These are phyloP conservation scores for Abscondita cerata DNA, from an alignment of 2,888 invertebrate genomes.

Conservation along the genomic window DNA sequence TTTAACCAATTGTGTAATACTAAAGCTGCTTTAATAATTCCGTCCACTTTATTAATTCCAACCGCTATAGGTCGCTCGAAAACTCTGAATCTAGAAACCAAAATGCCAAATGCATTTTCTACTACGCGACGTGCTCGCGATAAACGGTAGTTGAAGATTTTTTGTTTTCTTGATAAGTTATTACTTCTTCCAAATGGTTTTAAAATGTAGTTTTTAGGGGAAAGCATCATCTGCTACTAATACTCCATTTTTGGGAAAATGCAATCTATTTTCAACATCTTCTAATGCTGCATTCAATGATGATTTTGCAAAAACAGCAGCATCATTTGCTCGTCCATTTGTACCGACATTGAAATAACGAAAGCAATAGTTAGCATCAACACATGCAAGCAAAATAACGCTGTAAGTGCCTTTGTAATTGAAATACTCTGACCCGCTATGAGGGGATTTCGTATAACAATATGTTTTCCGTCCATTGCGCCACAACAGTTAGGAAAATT, in stretches of 20 bases:
- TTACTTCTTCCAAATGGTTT: constrained; percentile 28
- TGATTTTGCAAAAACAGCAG: constrained; percentile 18
- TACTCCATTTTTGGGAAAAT: constrained; percentile 2
- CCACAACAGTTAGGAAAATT: constrained; percentile 16
- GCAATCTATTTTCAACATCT: constrained; percentile 18
- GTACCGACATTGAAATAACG: constrained; percentile 29
- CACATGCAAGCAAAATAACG: not conserved
- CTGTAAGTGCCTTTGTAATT: constrained; percentile 3
- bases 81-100: constrained; percentile 21
- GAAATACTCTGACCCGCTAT: not conserved
- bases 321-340: constrained; percentile 22
- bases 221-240: constrained; percentile 30
- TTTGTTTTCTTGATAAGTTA: constrained; percentile 28
- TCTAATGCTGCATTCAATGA: constrained; percentile 29
- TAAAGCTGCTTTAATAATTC: constrained; percentile 16
- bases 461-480: constrained; percentile 8
- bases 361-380: constrained; percentile 25
- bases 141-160: constrained; percentile 33
- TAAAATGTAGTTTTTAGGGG: constrained; percentile 27
- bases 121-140: constrained; percentile 27
- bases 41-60: constrained; percentile 24
- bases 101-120: constrained; percentile 16
- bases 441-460: constrained; percentile 5
- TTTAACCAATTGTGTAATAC: constrained; percentile 35
- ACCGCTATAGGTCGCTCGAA: constrained; percentile 27